phyloP scores from a whole-genome alignment of 2,888 invertebrate species.

The Eupithecia dodoneata region DNA sequence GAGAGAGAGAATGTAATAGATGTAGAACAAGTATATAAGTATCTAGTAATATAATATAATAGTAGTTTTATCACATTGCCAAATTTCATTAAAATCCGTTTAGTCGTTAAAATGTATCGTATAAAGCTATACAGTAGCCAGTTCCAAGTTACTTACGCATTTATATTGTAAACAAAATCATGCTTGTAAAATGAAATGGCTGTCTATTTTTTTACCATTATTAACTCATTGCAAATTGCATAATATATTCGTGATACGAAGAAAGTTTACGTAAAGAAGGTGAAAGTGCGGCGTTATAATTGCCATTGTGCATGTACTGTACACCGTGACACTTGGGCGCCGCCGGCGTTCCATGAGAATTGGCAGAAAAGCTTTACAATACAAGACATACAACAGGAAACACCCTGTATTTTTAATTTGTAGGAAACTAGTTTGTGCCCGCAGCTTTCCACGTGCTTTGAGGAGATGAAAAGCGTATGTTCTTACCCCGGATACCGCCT shows the following conservation, averaged over 20 bases:
- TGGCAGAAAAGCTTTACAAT: conserved; percentile 19
- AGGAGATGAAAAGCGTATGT: too few species aligned
- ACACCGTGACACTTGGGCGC: conserved; percentile 54
- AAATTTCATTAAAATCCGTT: not conserved
- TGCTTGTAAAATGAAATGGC: not conserved
- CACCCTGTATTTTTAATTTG: not conserved
- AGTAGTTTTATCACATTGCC: not conserved
- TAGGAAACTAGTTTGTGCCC: not conserved
- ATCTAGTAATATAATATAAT: too few species aligned
- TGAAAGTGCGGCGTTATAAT: conserved; percentile 73
- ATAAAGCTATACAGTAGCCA: not conserved
- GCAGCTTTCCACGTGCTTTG: too few species aligned
- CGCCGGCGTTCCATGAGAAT: conserved; percentile 23
- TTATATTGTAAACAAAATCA: not conserved
- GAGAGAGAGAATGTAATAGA: not conserved
- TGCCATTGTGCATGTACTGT: conserved; percentile 66
- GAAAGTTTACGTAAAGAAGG: conserved; percentile 74
- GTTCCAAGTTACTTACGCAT: not conserved
- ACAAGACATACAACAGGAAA: conserved; percentile 4
- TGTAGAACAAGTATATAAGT: not conserved
- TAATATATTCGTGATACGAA: conserved; percentile 48
- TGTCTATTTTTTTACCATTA: not conserved
- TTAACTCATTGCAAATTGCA: not conserved
- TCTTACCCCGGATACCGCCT: too few species aligned
- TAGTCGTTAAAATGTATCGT: not conserved